These are phyloP conservation scores for Drosophila pachea DNA, from an alignment of 1,140 invertebrate species.

Conservation along the genomic window DNA sequence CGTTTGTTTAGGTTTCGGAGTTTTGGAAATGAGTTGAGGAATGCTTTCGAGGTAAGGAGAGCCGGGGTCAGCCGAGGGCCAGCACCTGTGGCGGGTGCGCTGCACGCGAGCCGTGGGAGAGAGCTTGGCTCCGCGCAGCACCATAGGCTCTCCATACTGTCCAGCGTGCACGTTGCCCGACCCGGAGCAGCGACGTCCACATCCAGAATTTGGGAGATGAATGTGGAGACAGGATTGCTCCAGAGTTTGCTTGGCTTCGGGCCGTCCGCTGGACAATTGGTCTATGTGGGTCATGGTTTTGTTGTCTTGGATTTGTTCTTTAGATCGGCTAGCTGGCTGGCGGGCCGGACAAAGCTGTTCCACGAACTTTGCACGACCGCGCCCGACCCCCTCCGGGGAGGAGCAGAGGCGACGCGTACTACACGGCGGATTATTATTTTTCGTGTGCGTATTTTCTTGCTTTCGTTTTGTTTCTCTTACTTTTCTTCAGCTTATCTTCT, in stretches of 20 bases:
- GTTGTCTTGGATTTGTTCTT: constrained; percentile 44
- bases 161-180: background rate
- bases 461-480: constrained; percentile 53
- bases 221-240: background rate
- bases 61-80: constrained; percentile 8
- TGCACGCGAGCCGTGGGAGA: constrained; percentile 54
- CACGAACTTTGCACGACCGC: constrained; percentile 51
- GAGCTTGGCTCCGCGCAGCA: constrained; percentile 48
- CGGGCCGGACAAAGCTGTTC: constrained; percentile 54
- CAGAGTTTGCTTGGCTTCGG: background rate
- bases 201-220: constrained; percentile 60
- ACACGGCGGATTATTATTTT: constrained; percentile 64
- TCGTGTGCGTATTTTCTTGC: constrained; percentile 67
- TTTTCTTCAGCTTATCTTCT: constrained; percentile 51
- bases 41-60: constrained; percentile 60
- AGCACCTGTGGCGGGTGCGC: constrained; percentile 56
- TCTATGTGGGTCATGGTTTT: constrained; percentile 74
- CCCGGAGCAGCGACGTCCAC: background rate
- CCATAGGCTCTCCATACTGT: constrained; percentile 13
- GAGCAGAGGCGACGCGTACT: constrained; percentile 11
- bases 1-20: constrained; percentile 54
- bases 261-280: constrained; percentile 36
- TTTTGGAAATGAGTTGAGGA: constrained; percentile 75
- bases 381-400: background rate
- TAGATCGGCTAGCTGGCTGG: background rate